phyloP scores from a whole-genome alignment of 1,140 invertebrate species.

The Hyphantria cunea region DNA sequence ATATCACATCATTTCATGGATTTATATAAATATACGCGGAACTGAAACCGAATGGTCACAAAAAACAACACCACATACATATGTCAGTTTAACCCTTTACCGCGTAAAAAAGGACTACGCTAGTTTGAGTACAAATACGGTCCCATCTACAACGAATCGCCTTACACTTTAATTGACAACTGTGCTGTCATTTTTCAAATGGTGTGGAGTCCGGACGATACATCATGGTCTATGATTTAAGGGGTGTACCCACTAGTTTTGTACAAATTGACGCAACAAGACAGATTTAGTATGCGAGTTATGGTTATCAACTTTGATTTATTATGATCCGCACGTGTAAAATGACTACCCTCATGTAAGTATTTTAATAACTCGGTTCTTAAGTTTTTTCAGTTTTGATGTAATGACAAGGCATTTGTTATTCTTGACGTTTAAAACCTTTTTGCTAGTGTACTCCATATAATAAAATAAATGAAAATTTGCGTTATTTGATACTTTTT shows the following conservation, averaged over 20 bases:
- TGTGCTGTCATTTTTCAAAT: slow-evolving; percentile 46
- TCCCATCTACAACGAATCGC: slow-evolving; percentile 36
- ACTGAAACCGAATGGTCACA: neutral
- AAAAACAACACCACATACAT: neutral
- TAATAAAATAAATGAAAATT: too few relatives aligned
- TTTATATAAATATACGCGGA: too few relatives aligned
- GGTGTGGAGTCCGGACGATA: slow-evolving; percentile 31
- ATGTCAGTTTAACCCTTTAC: slow-evolving; percentile 24
- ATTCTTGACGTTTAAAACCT: too few relatives aligned
- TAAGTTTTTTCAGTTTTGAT: neutral
- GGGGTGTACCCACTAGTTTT: slow-evolving; percentile 55
- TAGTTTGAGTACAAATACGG: slow-evolving; percentile 27
- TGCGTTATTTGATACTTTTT: too few relatives aligned
- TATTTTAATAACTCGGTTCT: neutral
- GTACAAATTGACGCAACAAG: slow-evolving; percentile 21
- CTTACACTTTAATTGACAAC: slow-evolving; percentile 59
- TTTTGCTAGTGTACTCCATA: too few relatives aligned
- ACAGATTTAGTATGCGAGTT: slow-evolving; percentile 10
- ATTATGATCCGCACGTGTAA: slow-evolving; percentile 11
- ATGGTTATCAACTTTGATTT: slow-evolving; percentile 17
- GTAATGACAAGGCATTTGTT: too few relatives aligned
- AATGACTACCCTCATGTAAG: neutral
- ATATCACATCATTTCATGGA: too few relatives aligned
- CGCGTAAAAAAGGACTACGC: slow-evolving; percentile 17
- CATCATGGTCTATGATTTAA: slow-evolving; percentile 48